phyloP scores from a whole-genome alignment of 2,797 vertebrate genomes.

The Rhinichthys osculus region DNA sequence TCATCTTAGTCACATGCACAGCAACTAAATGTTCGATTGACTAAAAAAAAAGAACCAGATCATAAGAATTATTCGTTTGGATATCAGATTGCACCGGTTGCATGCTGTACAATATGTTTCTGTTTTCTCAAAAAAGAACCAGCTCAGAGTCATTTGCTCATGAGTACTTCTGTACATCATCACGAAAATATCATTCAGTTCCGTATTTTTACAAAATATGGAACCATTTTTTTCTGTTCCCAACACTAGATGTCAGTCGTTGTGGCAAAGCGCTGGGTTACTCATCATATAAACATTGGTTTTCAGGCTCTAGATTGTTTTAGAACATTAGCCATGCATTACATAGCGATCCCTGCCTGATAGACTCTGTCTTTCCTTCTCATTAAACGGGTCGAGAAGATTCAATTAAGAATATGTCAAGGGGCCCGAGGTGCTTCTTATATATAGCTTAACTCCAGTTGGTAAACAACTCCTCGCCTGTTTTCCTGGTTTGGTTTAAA shows the following conservation, averaged over 20 bases:
- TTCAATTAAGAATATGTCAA: conserved; percentile 47
- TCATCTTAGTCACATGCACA: neutral
- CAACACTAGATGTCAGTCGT: conserved; percentile 13
- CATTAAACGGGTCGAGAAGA: conserved; percentile 37
- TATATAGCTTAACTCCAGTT: conserved; percentile 35
- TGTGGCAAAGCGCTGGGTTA: conserved; percentile 7
- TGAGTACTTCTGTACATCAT: neutral
- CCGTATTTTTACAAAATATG: neutral
- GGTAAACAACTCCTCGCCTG: conserved; percentile 26
- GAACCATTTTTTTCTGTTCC: neutral
- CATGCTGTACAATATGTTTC: neutral
- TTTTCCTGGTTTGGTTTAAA: conserved; percentile 42
- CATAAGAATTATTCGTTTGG: neutral
- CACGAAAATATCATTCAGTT: neutral
- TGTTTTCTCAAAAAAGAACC: neutral
- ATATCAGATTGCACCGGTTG: neutral
- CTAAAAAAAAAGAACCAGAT: neutral
- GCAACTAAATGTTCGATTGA: neutral
- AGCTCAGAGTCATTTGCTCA: neutral
- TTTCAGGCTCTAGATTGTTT: conserved; percentile 38
- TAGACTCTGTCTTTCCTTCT: conserved; percentile 45
- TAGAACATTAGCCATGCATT: conserved; percentile 46
- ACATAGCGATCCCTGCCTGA: conserved; percentile 37
- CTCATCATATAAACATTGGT: conserved; percentile 41
- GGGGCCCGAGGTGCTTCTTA: conserved; percentile 26